Evolutionary conservation across 2,888 invertebrate genomes (phyloP).

Genomic region (Halictus ligatus): DNA sequence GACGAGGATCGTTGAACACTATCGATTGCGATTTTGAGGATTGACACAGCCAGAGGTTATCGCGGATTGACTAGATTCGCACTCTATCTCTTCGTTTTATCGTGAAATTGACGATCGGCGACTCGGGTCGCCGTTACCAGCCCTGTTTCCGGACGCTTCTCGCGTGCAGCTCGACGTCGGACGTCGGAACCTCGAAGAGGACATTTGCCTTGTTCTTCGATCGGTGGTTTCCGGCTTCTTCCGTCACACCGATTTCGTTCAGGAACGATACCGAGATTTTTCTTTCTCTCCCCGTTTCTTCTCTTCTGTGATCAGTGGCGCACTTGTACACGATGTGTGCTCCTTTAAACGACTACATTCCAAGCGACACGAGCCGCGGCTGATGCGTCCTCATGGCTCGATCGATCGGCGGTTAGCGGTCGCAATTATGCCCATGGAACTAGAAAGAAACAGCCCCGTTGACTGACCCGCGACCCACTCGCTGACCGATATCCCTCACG

Average conservation of each 20-base stretch:
- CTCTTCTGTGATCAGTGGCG: conserved; percentile 8
- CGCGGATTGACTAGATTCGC: conserved; percentile 58
- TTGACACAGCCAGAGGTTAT: conserved; percentile 74
- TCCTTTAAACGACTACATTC: conserved; percentile 61
- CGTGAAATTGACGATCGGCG: conserved; percentile 43
- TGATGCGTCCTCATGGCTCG: conserved; percentile 74
- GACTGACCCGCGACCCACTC: conserved; percentile 9
- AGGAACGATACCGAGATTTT: background rate
- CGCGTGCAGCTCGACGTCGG: conserved; percentile 55
- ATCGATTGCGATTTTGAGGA: conserved; percentile 74
- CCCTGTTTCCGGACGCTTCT: conserved; percentile 38
- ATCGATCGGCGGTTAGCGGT: conserved; percentile 71
- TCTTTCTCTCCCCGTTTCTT: background rate
- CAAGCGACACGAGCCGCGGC: conserved; percentile 70
- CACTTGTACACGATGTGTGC: background rate
- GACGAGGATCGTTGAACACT: conserved; percentile 73
- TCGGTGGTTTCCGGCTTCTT: conserved; percentile 32
- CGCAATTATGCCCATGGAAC: conserved; percentile 80
- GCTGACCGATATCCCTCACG: background rate
- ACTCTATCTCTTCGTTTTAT: conserved; percentile 14
- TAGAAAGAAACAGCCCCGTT: conserved; percentile 73
- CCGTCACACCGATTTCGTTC: background rate
- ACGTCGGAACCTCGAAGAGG: conserved; percentile 61
- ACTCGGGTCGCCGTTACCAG: conserved; percentile 24
- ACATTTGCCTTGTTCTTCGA: conserved; percentile 62